Evolutionary conservation across 2,888 invertebrate genomes (phyloP).

Genomic region (Actias luna): DNA sequence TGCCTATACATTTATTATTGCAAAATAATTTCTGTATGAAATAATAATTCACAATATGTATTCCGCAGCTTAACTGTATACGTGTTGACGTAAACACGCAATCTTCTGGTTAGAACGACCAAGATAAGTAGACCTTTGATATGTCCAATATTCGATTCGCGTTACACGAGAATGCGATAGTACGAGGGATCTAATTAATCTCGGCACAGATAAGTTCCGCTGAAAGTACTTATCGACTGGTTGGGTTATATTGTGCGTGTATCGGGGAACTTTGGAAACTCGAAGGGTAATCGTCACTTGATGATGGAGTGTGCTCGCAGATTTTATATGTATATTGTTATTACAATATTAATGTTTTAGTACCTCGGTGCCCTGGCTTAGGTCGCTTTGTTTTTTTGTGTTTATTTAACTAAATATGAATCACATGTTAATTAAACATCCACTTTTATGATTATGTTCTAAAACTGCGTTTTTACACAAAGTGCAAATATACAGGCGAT

Average conservation of each 20-base stretch:
- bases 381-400: too few species aligned
- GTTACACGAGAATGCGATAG: slow-evolving; percentile 11
- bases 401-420: too few species aligned
- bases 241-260: slow-evolving; percentile 14
- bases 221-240: slow-evolving; percentile 16
- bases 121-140: slow-evolving; percentile 26
- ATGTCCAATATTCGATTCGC: slow-evolving; percentile 19
- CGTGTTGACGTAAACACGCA: slow-evolving; percentile 33
- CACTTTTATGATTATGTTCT: too few species aligned
- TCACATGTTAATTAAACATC: too few species aligned
- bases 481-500: too few species aligned
- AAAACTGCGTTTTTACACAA: too few species aligned
- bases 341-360: neutral
- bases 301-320: neutral
- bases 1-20: neutral
- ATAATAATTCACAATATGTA: neutral
- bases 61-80: slow-evolving; percentile 19
- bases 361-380: too few species aligned
- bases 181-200: slow-evolving; percentile 19
- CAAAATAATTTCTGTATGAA: neutral
- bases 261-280: slow-evolving; percentile 12
- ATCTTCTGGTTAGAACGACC: slow-evolving; percentile 23
- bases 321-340: neutral
- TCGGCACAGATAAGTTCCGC: slow-evolving; percentile 24
- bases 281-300: neutral